Evolutionary conservation across 2,888 invertebrate genomes (phyloP).

Genomic region (Silvanus unidentatus): DNA sequence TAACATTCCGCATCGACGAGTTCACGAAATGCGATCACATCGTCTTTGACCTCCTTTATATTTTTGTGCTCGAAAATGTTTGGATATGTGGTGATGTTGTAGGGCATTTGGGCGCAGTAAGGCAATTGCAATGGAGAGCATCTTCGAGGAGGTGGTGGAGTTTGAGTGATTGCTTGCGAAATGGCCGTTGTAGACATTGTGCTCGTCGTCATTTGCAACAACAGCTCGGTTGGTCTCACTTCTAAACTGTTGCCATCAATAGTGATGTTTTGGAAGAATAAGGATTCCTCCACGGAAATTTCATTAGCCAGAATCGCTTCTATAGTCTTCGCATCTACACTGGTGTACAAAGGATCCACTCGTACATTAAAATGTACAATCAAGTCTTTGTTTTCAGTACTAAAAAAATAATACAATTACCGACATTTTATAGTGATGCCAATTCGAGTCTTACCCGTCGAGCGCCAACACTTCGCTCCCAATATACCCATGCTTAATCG

Average conservation of each 20-base stretch:
- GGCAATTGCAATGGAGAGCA: slow-evolving; percentile 62
- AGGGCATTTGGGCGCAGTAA: slow-evolving; percentile 66
- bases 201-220: slow-evolving; percentile 42
- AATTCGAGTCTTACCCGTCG: slow-evolving; percentile 62
- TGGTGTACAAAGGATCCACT: slow-evolving; percentile 60
- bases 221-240: slow-evolving; percentile 51
- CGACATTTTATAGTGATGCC: slow-evolving; percentile 1
- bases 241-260: slow-evolving; percentile 61
- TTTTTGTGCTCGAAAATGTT: slow-evolving; percentile 66
- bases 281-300: slow-evolving; percentile 52
- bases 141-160: slow-evolving; percentile 58
- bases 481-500: slow-evolving; percentile 68
- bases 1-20: slow-evolving; percentile 90
- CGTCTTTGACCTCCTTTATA: slow-evolving; percentile 60
- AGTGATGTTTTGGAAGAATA: slow-evolving; percentile 59
- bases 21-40: slow-evolving; percentile 77
- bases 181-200: slow-evolving; percentile 41
- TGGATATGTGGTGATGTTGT: slow-evolving; percentile 79
- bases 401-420: slow-evolving; percentile 37
- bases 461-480: slow-evolving; percentile 77
- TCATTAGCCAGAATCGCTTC: slow-evolving; percentile 62
- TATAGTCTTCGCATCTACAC: slow-evolving; percentile 60
- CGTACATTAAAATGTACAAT: slow-evolving; percentile 81
- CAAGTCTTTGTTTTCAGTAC: slow-evolving; percentile 63
- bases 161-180: slow-evolving; percentile 48